Conservation (phyloP, 2,113 vertebrate species). For the Sorex araneus region DNA sequence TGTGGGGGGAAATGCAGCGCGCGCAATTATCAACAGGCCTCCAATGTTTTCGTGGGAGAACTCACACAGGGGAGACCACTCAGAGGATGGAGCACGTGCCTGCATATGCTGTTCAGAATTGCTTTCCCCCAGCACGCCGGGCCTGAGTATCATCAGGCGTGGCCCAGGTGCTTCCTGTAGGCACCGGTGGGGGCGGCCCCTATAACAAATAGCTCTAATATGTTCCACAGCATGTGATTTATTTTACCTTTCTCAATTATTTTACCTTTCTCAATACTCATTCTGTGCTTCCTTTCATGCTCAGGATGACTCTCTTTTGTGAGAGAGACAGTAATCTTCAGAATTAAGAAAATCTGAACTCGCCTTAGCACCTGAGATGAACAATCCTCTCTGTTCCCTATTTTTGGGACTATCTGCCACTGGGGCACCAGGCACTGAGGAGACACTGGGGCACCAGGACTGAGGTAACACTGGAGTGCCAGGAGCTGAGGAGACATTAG, state of each 20-base stretch:
- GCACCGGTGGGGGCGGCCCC: too few relatives aligned
- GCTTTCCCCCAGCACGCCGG: too few relatives aligned
- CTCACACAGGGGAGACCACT: too few relatives aligned
- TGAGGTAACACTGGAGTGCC: too few relatives aligned
- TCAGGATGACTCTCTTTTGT: background rate
- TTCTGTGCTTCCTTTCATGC: background rate
- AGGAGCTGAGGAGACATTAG: too few relatives aligned
- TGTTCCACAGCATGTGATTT: background rate
- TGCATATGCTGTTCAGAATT: too few relatives aligned
- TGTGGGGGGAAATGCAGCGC: accelerated
- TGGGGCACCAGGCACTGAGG: too few relatives aligned
- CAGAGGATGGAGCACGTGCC: too few relatives aligned
- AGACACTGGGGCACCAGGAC: too few relatives aligned
- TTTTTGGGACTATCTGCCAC: background rate
- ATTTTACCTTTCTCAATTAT: background rate
- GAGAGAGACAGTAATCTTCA: conserved; percentile 5
- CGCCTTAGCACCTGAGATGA: background rate
- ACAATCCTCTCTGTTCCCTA: background rate
- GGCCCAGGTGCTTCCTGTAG: too few relatives aligned
- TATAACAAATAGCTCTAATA: too few relatives aligned
- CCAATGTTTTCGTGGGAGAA: background rate
- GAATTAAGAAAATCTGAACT: background rate
- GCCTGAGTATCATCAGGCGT: too few relatives aligned
- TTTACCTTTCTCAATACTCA: background rate
- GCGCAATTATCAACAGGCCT: background rate